Percentiles rank a stretch among this genome's conserved stretches.
phyloP scores from a whole-genome alignment of 2,113 vertebrate species.

The Puma concolor region DNA sequence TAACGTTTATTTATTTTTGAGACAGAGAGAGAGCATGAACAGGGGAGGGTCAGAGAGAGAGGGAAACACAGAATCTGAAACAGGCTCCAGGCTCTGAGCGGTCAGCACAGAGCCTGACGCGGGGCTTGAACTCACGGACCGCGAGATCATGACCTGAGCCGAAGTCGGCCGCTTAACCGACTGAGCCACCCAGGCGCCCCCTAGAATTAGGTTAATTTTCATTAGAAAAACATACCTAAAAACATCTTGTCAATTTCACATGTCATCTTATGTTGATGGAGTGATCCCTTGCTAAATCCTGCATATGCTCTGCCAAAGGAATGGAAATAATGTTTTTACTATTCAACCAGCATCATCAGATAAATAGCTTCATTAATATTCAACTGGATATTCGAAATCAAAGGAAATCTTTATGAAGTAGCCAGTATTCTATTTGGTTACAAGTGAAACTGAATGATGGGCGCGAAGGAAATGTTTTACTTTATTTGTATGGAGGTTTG shows the following conservation, averaged over 20 bases:
- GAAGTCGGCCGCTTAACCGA: too few relatives aligned
- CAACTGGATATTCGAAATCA: neutral
- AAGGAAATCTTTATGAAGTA: neutral
- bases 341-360: neutral
- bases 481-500: conserved; percentile 28
- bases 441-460: neutral
- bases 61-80: too few relatives aligned
- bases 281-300: neutral
- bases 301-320: neutral
- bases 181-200: too few relatives aligned
- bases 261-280: neutral
- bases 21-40: too few relatives aligned
- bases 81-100: too few relatives aligned
- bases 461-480: neutral
- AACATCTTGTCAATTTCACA: neutral
- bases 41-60: too few relatives aligned
- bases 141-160: too few relatives aligned
- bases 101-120: too few relatives aligned
- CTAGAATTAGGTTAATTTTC: conserved; percentile 29
- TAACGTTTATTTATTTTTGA: too few relatives aligned
- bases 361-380: neutral
- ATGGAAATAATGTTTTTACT: neutral
- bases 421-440: neutral
- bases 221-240: neutral
- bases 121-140: too few relatives aligned